phyloP scores from a whole-genome alignment of 2,888 invertebrate species.

The Gibbula magus region DNA sequence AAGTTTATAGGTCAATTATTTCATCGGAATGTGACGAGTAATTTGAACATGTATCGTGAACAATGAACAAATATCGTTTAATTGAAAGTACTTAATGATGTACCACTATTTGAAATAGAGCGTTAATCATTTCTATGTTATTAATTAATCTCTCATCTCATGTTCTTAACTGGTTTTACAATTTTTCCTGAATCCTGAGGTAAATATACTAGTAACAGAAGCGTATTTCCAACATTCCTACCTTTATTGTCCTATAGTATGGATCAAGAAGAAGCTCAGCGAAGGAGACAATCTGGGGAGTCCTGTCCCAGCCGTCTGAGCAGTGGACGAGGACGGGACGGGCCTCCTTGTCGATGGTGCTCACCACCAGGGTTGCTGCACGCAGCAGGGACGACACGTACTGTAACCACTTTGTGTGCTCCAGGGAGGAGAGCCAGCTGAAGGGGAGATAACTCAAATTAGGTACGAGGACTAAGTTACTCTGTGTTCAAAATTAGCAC shows the following conservation, averaged over 20 bases:
- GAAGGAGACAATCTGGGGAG: conserved; percentile 95
- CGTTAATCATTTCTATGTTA: too few relatives aligned
- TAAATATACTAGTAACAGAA: too few relatives aligned
- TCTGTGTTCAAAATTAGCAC: background rate
- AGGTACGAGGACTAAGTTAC: background rate
- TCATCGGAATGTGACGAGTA: too few relatives aligned
- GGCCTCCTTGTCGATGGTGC: conserved; percentile 83
- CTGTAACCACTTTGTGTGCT: conserved; percentile 93
- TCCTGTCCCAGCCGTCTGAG: conserved; percentile 99
- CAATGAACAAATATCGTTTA: too few relatives aligned
- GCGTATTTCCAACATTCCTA: conserved; percentile 41
- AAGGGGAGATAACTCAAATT: conserved; percentile 26
- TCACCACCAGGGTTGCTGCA: conserved; percentile 87
- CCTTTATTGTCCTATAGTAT: conserved; percentile 93
- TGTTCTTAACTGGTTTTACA: too few relatives aligned
- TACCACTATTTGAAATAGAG: too few relatives aligned
- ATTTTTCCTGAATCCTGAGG: too few relatives aligned
- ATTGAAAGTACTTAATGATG: too few relatives aligned
- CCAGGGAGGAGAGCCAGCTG: conserved; percentile 92
- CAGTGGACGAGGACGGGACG: conserved; percentile 97
- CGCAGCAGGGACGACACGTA: conserved; percentile 90
- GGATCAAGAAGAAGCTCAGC: conserved; percentile 95
- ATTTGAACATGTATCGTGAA: too few relatives aligned
- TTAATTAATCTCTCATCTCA: too few relatives aligned
- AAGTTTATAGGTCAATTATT: too few relatives aligned